These are phyloP conservation scores for Zoroaster sp. DNA, from an alignment of 53 echinoderm and acorn worm genomes.

Conservation along the genomic window DNA sequence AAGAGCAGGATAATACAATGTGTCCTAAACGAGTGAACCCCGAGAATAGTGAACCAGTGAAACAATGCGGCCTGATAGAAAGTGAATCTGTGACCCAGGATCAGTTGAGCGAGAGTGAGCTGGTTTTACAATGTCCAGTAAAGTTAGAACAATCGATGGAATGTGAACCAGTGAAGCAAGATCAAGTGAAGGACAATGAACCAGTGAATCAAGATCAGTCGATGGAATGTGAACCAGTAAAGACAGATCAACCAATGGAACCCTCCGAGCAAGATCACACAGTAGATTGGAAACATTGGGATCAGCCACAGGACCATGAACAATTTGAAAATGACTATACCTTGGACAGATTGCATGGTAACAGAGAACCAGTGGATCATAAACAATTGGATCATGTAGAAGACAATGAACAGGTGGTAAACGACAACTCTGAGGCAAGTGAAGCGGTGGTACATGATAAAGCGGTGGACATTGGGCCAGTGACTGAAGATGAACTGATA, in stretches of 20 bases:
- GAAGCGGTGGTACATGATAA: background rate
- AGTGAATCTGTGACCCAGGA: background rate
- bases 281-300: background rate
- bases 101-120: conserved; percentile 8
- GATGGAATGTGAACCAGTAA: background rate
- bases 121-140: background rate
- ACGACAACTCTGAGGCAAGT: background rate
- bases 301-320: background rate
- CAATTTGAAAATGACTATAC: background rate
- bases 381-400: background rate
- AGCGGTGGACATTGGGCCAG: background rate
- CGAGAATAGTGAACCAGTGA: background rate
- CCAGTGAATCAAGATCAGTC: background rate
- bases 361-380: background rate
- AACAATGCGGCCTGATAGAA: background rate
- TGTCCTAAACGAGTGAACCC: background rate
- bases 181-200: background rate
- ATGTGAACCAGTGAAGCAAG: background rate
- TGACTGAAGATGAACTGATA: background rate
- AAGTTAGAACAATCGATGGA: background rate
- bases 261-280: background rate
- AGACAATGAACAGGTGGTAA: background rate
- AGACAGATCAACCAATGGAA: background rate
- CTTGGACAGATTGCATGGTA: too few species aligned
- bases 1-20: background rate